A percentile compares a stretch with the other conserved stretches of the same genome.
These are phyloP conservation scores for Valencia hispanica DNA, from an alignment of 2,797 vertebrate species.

Conservation along the genomic window DNA sequence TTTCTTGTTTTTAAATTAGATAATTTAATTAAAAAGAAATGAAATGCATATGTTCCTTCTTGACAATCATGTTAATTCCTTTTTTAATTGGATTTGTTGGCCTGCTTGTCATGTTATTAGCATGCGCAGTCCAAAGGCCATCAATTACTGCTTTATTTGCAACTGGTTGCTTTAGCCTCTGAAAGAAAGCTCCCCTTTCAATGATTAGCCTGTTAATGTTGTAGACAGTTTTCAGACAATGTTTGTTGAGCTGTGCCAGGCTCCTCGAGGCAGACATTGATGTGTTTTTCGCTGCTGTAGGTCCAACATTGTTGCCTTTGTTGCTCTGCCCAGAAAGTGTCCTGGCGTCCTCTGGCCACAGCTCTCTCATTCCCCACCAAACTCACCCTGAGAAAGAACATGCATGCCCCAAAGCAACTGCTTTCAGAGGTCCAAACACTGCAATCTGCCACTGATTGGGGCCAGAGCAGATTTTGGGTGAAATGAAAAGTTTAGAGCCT, in stretches of 20 bases:
- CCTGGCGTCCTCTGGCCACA: constrained; percentile 50
- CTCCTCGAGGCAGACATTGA: constrained; percentile 47
- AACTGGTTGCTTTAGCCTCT: constrained; percentile 1
- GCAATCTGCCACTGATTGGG: constrained; percentile 22
- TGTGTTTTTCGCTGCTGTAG: constrained; percentile 48
- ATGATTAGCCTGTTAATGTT: constrained; percentile 35
- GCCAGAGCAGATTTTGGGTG: constrained; percentile 17
- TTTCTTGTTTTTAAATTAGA: neutral
- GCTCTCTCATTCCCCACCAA: constrained; percentile 46
- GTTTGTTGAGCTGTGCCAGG: constrained; percentile 39
- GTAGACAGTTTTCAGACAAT: constrained; percentile 34
- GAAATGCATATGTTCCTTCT: neutral
- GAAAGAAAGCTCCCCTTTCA: constrained; percentile 20
- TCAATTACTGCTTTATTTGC: constrained; percentile 31
- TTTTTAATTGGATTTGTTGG: constrained; percentile 20
- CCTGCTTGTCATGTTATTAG: constrained; percentile 39
- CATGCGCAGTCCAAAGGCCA: constrained; percentile 11
- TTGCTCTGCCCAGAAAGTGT: constrained; percentile 66
- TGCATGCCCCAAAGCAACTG: constrained; percentile 40
- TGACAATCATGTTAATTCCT: neutral
- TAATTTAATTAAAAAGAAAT: neutral
- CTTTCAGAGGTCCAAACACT: constrained; percentile 35
- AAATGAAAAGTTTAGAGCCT: constrained; percentile 44
- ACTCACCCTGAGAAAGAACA: constrained; percentile 65
- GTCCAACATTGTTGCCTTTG: constrained; percentile 74